Evolutionary conservation across 2,888 invertebrate genomes (phyloP).

Genomic region (Cantharis lateralis): DNA sequence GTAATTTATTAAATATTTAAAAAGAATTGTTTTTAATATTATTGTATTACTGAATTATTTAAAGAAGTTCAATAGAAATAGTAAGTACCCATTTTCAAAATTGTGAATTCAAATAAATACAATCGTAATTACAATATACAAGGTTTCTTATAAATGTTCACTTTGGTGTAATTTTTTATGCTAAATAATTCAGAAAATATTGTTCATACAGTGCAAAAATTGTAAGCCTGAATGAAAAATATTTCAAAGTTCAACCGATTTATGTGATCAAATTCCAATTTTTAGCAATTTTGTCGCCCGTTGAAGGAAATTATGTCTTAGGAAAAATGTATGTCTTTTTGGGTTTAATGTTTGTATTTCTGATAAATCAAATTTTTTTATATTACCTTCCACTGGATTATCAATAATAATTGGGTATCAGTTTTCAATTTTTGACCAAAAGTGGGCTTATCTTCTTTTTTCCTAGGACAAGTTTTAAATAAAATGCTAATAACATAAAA

Average conservation of each 20-base stretch:
- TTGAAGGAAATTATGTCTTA: neutral
- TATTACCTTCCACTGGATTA: neutral
- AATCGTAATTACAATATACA: neutral
- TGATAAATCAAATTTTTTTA: neutral
- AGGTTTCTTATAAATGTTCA: neutral
- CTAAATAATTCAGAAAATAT: neutral
- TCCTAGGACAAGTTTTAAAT: neutral
- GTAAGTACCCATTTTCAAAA: neutral
- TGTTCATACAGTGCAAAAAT: neutral
- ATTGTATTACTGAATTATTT: neutral
- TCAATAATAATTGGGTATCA: neutral
- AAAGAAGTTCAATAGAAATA: neutral
- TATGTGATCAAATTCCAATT: neutral
- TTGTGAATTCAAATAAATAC: neutral
- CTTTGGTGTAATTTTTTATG: neutral
- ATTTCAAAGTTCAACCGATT: neutral
- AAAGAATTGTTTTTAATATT: neutral
- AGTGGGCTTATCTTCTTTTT: neutral
- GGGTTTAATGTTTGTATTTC: neutral
- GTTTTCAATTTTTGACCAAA: neutral
- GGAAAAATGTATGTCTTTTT: neutral
- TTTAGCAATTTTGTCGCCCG: neutral
- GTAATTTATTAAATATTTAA: neutral
- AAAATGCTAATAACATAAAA: neutral
- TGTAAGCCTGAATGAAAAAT: neutral